These are phyloP conservation scores for Drosophila putrida DNA, from an alignment of 2,888 invertebrate species.

Conservation along the genomic window DNA sequence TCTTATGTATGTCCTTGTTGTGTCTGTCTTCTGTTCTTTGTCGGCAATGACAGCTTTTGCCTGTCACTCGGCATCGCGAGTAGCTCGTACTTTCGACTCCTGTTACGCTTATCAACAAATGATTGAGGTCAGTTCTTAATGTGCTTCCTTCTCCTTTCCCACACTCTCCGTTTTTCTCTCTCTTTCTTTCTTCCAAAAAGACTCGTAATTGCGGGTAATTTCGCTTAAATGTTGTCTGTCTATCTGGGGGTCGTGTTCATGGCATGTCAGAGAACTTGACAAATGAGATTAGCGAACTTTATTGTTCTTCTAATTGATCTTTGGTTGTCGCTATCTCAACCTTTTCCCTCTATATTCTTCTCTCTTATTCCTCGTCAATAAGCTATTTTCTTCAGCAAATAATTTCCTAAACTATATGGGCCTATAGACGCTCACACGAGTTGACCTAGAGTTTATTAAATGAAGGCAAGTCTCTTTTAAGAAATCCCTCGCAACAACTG, in stretches of 20 bases:
- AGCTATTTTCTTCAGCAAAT: too few relatives aligned
- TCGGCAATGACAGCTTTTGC: slow-evolving; percentile 45
- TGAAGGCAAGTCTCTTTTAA: too few relatives aligned
- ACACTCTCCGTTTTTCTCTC: neutral
- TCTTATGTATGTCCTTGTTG: slow-evolving; percentile 14
- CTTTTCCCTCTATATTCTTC: neutral
- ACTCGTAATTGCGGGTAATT: slow-evolving; percentile 71
- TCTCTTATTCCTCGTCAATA: too few relatives aligned
- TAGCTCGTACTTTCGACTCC: slow-evolving; percentile 42
- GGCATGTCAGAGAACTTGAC: slow-evolving; percentile 46
- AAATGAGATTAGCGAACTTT: slow-evolving; percentile 63
- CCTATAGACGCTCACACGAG: too few relatives aligned
- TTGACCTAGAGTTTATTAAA: too few relatives aligned
- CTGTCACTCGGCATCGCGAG: slow-evolving; percentile 31
- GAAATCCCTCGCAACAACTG: too few relatives aligned
- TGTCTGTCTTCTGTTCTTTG: slow-evolving; percentile 3
- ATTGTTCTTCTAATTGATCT: slow-evolving; percentile 42
- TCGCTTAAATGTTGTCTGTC: slow-evolving; percentile 52
- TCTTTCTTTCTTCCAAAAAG: slow-evolving; percentile 16
- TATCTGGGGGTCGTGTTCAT: slow-evolving; percentile 8
- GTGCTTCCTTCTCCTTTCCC: neutral
- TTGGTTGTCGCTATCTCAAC: slow-evolving; percentile 7
- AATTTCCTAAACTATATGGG: too few relatives aligned
- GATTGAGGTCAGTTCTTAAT: slow-evolving; percentile 71
- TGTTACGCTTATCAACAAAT: slow-evolving; percentile 68